Percentiles rank a stretch among this genome's conserved stretches.
These are phyloP conservation scores for Prinia subflava DNA, from an alignment of 2,113 vertebrate species.

Conservation along the genomic window DNA sequence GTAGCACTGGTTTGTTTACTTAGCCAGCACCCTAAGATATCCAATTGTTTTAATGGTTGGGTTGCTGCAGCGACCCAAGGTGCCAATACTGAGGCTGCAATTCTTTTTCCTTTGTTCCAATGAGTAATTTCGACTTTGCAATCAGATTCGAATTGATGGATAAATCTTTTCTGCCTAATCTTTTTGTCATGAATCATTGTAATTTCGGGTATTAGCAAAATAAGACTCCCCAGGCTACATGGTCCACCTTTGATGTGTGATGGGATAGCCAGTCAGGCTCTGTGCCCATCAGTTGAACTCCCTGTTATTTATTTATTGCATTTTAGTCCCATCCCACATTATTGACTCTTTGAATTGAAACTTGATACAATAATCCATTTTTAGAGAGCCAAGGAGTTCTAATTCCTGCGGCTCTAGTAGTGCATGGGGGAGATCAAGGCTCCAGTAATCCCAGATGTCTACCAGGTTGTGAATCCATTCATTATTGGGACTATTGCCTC, in stretches of 20 bases:
- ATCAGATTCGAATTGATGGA: neutral
- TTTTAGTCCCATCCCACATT: neutral
- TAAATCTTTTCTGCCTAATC: neutral
- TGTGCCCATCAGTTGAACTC: neutral
- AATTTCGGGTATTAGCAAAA: neutral
- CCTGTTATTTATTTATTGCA: neutral
- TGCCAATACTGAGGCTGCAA: neutral
- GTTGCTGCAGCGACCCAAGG: neutral
- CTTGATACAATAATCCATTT: neutral
- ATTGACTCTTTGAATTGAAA: neutral
- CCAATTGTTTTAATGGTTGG: neutral
- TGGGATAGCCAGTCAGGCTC: neutral
- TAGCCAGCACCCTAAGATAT: neutral
- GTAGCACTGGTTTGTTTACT: neutral
- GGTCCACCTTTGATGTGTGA: neutral
- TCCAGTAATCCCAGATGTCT: neutral
- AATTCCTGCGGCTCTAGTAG: neutral
- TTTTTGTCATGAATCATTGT: neutral
- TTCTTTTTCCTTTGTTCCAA: neutral
- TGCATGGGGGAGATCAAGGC: neutral
- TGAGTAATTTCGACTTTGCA: neutral
- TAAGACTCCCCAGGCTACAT: neutral
- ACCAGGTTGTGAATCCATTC: neutral
- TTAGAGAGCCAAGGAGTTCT: neutral
- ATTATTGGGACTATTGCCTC: neutral